Percentiles rank a stretch among this genome's conserved stretches.
Conservation (phyloP, 2,113 vertebrate species). For the Recurvirostra avosetta region DNA sequence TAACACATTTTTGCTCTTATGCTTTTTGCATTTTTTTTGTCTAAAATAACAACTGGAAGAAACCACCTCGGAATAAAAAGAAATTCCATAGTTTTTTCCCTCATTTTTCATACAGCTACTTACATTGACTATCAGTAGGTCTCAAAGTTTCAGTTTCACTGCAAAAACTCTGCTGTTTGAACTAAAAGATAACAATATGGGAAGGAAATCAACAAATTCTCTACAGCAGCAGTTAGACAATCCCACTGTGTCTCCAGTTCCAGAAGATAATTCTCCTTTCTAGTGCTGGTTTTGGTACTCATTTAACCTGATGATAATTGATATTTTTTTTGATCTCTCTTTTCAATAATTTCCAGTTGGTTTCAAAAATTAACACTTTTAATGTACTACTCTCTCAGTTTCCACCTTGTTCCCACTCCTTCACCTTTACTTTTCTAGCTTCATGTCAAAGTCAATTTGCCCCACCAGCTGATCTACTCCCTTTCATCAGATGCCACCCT, state of each 20-base stretch:
- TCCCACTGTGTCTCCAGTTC: background rate
- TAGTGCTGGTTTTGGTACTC: background rate
- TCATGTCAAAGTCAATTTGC: background rate
- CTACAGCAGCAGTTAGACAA: background rate
- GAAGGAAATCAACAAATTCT: background rate
- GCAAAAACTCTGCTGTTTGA: background rate
- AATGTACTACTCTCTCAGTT: background rate
- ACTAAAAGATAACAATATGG: background rate
- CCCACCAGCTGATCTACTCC: background rate
- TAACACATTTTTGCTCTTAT: background rate
- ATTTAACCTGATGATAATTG: background rate
- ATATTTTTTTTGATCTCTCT: background rate
- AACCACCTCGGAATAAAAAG: background rate
- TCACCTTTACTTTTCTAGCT: background rate
- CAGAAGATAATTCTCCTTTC: background rate
- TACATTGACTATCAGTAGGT: background rate
- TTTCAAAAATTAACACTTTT: background rate
- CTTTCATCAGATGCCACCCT: background rate
- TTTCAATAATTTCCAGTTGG: background rate
- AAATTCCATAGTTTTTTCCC: accelerated
- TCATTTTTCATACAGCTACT: background rate
- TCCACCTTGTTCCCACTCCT: background rate
- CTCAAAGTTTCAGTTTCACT: background rate
- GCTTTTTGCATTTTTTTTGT: background rate
- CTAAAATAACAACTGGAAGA: background rate